Percentiles rank a stretch among this genome's conserved stretches.
Conservation (phyloP, 2,797 vertebrate genomes). For the Anguilla obscura region DNA sequence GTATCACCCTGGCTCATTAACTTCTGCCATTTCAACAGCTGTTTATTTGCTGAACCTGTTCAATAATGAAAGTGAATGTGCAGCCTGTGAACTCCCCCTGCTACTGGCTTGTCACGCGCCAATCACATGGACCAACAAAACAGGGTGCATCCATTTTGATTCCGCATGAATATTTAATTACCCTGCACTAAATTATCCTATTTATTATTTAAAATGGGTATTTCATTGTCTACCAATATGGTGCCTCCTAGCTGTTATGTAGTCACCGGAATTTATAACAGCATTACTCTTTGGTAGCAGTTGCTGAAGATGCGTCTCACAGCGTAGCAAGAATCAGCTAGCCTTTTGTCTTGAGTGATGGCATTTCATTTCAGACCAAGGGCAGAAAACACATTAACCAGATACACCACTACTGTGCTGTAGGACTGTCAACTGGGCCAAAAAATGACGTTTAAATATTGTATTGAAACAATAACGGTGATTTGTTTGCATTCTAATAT, state of each 20-base stretch:
- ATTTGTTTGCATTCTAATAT: background rate
- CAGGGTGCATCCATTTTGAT: conserved; percentile 65
- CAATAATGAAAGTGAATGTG: conserved; percentile 74
- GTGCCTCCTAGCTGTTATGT: conserved; percentile 49
- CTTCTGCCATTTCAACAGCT: conserved; percentile 80
- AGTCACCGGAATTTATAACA: conserved; percentile 42
- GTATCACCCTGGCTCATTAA: conserved; percentile 65
- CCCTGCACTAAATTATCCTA: conserved; percentile 61
- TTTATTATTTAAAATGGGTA: conserved; percentile 69
- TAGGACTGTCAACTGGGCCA: background rate
- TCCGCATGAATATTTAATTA: conserved; percentile 72
- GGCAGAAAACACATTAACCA: conserved; percentile 7
- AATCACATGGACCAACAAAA: conserved; percentile 49
- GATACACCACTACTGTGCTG: background rate
- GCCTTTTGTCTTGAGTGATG: conserved; percentile 11
- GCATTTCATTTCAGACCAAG: conserved; percentile 15
- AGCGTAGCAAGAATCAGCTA: conserved; percentile 8
- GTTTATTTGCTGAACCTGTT: conserved; percentile 76
- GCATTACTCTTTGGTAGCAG: conserved; percentile 43
- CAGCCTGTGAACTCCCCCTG: conserved; percentile 61
- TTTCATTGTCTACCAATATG: conserved; percentile 65
- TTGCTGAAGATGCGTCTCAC: conserved; percentile 26
- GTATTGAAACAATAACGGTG: background rate
- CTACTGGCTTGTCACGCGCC: conserved; percentile 38
- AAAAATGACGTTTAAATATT: background rate